Percentiles rank a stretch among this genome's conserved stretches.
These are phyloP conservation scores for Aspidiotus destructor DNA, from an alignment of 2,888 invertebrate genomes.

Conservation along the genomic window DNA sequence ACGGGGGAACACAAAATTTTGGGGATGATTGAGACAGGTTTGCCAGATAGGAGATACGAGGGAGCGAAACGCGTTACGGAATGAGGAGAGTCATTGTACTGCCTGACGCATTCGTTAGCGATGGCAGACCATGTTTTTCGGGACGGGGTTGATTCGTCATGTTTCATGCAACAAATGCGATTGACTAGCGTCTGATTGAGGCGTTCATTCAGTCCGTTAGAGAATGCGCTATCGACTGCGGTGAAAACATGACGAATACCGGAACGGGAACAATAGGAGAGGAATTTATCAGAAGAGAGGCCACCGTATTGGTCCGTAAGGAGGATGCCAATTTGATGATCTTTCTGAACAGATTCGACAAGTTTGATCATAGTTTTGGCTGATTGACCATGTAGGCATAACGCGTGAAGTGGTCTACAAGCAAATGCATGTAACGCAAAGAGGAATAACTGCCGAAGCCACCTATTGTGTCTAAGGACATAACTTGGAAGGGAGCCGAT, in stretches of 20 bases:
- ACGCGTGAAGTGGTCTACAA: constrained; percentile 38
- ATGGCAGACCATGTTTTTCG: background rate
- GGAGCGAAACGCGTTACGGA: background rate
- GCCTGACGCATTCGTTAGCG: background rate
- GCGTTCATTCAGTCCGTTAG: constrained; percentile 1
- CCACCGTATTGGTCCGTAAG: constrained; percentile 10
- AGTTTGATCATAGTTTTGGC: constrained; percentile 35
- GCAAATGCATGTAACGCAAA: constrained; percentile 39
- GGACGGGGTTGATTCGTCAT: background rate
- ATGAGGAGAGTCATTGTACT: background rate
- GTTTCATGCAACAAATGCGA: background rate
- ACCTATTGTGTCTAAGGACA: constrained; percentile 38
- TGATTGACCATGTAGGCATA: constrained; percentile 35
- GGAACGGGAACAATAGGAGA: constrained; percentile 8
- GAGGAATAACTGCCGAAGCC: constrained; percentile 38
- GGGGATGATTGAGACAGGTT: background rate
- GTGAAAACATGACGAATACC: background rate
- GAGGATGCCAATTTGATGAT: constrained; percentile 34
- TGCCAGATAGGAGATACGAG: background rate
- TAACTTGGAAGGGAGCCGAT: too few relatives aligned
- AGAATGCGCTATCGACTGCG: constrained; percentile 8
- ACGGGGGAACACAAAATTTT: background rate
- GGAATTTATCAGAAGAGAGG: constrained; percentile 1
- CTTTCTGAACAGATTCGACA: constrained; percentile 6
- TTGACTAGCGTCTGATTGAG: constrained; percentile 1